phyloP scores from a whole-genome alignment of 2,113 vertebrate species.

The Arvicanthis niloticus region DNA sequence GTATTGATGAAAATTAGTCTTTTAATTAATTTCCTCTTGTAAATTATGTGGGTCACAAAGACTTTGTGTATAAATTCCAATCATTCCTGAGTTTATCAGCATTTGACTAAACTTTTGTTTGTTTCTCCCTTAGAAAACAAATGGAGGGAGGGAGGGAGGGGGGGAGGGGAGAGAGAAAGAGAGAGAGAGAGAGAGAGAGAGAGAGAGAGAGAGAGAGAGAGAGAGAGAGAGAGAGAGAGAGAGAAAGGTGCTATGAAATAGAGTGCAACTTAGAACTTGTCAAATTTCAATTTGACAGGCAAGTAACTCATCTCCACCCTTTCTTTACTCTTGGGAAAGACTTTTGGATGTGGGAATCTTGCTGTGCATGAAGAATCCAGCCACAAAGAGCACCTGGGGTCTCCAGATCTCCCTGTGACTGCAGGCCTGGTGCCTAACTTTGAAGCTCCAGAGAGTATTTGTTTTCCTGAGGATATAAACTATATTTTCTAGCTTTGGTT shows the following conservation, averaged over 20 bases:
- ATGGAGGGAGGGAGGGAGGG: too few species aligned
- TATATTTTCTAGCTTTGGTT: background rate
- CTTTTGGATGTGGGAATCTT: background rate
- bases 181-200: background rate
- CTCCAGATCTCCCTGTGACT: background rate
- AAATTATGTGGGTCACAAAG: constrained; percentile 32
- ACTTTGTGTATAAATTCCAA: constrained; percentile 15
- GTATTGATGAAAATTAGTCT: constrained; percentile 5
- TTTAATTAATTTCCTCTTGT: background rate
- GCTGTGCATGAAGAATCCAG: background rate
- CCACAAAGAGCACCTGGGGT: rapidly evolving
- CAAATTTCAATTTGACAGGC: background rate
- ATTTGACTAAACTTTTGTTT: constrained; percentile 44
- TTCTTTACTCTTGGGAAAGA: background rate
- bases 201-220: too few species aligned
- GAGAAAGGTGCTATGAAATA: constrained; percentile 31
- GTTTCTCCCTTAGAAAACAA: background rate
- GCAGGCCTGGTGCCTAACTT: background rate
- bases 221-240: background rate
- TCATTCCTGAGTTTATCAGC: constrained; percentile 14
- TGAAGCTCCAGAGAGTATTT: background rate
- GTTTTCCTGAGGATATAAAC: background rate
- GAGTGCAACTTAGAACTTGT: constrained; percentile 10
- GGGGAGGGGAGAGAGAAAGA: background rate
- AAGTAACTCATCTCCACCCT: background rate